Base-by-base conservation (phyloP, 2,888 invertebrate species). In the Tipula helvola region DNA sequence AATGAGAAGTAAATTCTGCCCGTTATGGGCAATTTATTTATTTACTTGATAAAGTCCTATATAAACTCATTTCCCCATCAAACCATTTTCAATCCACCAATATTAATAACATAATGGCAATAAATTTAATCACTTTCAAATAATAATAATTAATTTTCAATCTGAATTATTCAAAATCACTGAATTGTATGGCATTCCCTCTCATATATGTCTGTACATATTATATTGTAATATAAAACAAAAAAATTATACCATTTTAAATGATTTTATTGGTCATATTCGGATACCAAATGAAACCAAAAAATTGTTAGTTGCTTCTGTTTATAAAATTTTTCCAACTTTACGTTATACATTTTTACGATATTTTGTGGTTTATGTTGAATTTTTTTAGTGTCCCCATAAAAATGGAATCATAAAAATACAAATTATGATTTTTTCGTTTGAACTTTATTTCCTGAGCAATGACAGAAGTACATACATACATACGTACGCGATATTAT, bases 351-450 rank as follows among this genome's bases (percentile, higher is more conserved):
- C 71, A 28, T 71, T 71, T 71, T 71, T 71, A 71, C 10, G 71
- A 71, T 71, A 71, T 71, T 71, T 71, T 71, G 71, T 71, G 71
- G 71, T 71, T 71, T 71, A 71, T 71, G 71, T 71, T 71, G 71
- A 71, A 71, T 71, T 28, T 71, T 28, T 71, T 71, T 71, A 71
- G 71, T 71, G 71, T 71, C 28, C 28, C 71, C 71, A 71, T 71
- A 71, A 71, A 71, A 71, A 71, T 71, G 28, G 28, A 71, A 71
- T 71, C 71, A 71, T 71, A 71, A 71, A 71, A 57, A 57, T 57
- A 71, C 28, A 71, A 71, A 71, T 28, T 71, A 71, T 71, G 71
- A 71, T 71, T 71, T 71, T 71, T 71, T 71, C 28, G 7, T 71
- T 71, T 28, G 10, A 71, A 10, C 71, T 71, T 71, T 18, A 71